Conservation (phyloP, 1,140 invertebrate genomes). For the Chionoecetes opilio region DNA sequence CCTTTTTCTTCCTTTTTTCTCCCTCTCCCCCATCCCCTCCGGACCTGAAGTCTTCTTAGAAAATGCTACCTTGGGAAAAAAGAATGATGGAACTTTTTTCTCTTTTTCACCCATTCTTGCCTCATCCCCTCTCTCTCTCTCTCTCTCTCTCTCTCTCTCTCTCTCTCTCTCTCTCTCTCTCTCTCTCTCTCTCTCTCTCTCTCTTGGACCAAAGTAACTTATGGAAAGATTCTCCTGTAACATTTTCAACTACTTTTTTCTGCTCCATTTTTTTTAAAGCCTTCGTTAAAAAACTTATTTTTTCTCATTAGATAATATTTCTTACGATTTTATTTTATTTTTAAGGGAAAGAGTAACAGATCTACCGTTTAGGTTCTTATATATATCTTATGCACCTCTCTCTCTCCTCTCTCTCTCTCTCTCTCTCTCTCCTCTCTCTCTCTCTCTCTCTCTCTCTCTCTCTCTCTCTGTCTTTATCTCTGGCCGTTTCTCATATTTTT, state of each 20-base stretch:
- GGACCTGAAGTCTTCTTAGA: not conserved
- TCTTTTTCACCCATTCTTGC: not conserved
- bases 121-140: conserved; percentile 15
- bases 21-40: not conserved
- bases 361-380: no score
- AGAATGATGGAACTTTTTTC: not conserved
- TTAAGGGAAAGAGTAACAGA: no score
- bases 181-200: not conserved
- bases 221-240: no score
- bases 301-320: no score
- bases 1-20: not conserved
- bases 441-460: not conserved
- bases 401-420: no score
- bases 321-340: no score
- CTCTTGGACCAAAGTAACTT: no score
- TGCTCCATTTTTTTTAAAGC: no score
- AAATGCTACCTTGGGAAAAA: not conserved
- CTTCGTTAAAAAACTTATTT: no score
- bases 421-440: not conserved
- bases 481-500: no score
- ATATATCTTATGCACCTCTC: no score
- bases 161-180: conserved; percentile 9
- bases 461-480: not conserved
- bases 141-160: conserved; percentile 25
- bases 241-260: no score